Evolutionary conservation across 2,113 vertebrate genomes (phyloP).

Genomic region (Theristicus caerulescens): DNA sequence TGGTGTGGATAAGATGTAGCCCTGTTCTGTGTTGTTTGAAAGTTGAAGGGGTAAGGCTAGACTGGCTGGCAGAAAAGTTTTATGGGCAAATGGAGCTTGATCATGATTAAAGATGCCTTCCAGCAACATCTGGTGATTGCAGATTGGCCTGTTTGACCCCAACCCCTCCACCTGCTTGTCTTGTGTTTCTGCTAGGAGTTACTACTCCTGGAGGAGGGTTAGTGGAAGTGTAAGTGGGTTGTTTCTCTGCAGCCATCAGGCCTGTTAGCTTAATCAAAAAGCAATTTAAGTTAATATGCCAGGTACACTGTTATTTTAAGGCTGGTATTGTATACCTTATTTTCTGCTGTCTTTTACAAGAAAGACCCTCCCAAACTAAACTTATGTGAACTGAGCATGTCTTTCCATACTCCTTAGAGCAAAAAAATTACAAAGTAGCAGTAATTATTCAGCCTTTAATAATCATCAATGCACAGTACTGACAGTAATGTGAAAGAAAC

Average conservation of each 20-base stretch:
- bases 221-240: not conserved
- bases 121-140: not conserved
- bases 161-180: not conserved
- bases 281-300: not conserved
- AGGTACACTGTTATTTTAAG: not conserved
- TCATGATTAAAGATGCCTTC: not conserved
- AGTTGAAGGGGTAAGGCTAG: not conserved
- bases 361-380: not conserved
- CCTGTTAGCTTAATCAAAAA: not conserved
- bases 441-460: not conserved
- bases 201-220: not conserved
- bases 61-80: not conserved
- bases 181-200: not conserved
- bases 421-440: not conserved
- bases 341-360: not conserved
- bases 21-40: not conserved
- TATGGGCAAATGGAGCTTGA: not conserved
- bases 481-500: not conserved
- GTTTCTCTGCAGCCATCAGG: not conserved
- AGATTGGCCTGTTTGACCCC: not conserved
- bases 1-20: not conserved
- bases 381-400: not conserved
- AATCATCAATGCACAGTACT: not conserved
- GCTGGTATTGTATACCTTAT: fast-evolving
- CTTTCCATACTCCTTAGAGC: not conserved